A percentile compares a stretch with the other conserved stretches of the same genome.
Conservation (phyloP, 1,140 invertebrate species). For the Lasioglossum albipes region DNA sequence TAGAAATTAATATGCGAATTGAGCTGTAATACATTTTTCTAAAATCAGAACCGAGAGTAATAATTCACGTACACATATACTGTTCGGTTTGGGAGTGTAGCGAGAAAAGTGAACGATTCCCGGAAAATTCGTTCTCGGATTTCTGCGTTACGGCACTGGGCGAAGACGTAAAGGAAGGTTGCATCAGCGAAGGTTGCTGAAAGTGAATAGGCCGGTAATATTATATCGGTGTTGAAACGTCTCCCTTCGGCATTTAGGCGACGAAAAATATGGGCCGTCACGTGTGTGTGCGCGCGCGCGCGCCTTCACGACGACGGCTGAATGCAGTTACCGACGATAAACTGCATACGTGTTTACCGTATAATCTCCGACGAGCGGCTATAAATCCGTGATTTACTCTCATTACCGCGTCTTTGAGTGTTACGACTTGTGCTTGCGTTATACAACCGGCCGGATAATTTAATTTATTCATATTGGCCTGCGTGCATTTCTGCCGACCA, state of each 20-base stretch:
- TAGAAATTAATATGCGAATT: too few relatives aligned
- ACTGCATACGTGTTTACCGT: conserved; percentile 65
- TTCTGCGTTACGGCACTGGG: conserved; percentile 42
- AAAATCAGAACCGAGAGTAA: too few relatives aligned
- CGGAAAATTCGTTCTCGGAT: neutral
- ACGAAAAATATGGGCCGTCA: conserved; percentile 62
- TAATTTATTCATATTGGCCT: conserved; percentile 63
- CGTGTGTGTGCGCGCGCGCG: conserved; percentile 40
- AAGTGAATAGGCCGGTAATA: conserved; percentile 67
- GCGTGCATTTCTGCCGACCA: conserved; percentile 39
- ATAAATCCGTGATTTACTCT: conserved; percentile 68
- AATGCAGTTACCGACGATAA: conserved; percentile 61
- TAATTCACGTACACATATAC: too few relatives aligned
- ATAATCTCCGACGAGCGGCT: conserved; percentile 62
- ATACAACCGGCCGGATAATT: conserved; percentile 53
- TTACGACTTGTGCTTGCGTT: conserved; percentile 59
- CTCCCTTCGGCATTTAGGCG: conserved; percentile 62
- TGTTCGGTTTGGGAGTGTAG: too few relatives aligned
- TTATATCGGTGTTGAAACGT: conserved; percentile 67
- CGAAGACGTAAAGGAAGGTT: conserved; percentile 34
- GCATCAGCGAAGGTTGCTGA: conserved; percentile 61
- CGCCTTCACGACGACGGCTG: conserved; percentile 46
- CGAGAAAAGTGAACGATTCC: neutral
- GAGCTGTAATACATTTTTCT: too few relatives aligned
- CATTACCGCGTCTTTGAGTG: conserved; percentile 61